Evolutionary conservation across 1,140 invertebrate genomes (phyloP).

Genomic region (Ceratina australensis): DNA sequence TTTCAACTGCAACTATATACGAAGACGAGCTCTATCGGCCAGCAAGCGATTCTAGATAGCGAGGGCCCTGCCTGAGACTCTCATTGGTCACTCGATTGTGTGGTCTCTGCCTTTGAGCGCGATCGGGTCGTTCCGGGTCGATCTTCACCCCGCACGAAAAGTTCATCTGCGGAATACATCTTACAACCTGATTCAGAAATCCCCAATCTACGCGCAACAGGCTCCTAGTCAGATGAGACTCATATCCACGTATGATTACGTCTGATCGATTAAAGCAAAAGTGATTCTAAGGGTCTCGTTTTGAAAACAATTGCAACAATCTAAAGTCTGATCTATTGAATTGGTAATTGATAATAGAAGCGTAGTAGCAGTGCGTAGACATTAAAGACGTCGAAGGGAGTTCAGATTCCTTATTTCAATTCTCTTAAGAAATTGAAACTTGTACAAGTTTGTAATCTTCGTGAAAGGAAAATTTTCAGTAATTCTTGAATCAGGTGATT

Average conservation of each 20-base stretch:
- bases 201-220: background rate
- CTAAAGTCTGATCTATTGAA: too few relatives aligned
- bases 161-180: slow-evolving; percentile 19
- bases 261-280: too few relatives aligned
- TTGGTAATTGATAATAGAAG: too few relatives aligned
- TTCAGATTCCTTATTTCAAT: too few relatives aligned
- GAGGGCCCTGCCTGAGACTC: slow-evolving; percentile 30
- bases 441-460: too few relatives aligned
- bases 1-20: slow-evolving; percentile 49
- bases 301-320: too few relatives aligned
- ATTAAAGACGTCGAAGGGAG: too few relatives aligned
- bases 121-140: slow-evolving; percentile 49
- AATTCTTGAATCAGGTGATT: too few relatives aligned
- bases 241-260: background rate
- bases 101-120: slow-evolving; percentile 3
- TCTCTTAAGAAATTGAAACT: too few relatives aligned
- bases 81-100: slow-evolving; percentile 28
- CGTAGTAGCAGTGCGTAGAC: too few relatives aligned
- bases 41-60: slow-evolving; percentile 44
- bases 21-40: slow-evolving; percentile 36
- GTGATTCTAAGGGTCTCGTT: too few relatives aligned
- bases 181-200: background rate
- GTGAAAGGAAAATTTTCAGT: too few relatives aligned
- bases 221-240: background rate
- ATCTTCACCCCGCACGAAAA: slow-evolving; percentile 27